phyloP scores from a whole-genome alignment of 1,140 invertebrate genomes.

The Drosophila bocki region DNA sequence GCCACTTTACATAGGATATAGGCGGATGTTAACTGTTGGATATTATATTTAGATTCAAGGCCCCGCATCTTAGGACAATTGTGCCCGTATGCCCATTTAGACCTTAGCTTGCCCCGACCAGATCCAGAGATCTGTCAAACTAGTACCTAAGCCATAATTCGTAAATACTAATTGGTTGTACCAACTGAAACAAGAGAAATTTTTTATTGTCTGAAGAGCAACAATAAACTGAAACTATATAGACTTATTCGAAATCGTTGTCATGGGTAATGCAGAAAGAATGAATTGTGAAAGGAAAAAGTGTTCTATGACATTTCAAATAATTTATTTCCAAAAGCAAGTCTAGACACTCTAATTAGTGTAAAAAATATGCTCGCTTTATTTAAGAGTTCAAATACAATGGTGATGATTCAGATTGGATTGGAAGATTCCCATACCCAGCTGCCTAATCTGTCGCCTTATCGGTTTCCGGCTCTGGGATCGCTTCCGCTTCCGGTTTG shows the following conservation, averaged over 20 bases:
- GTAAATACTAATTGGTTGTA: constrained; percentile 68
- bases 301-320: background rate
- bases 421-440: background rate
- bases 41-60: constrained; percentile 42
- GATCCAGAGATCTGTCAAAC: constrained; percentile 42
- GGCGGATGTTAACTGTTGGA: constrained; percentile 57
- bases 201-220: constrained; percentile 67
- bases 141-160: constrained; percentile 58
- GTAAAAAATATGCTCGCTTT: constrained; percentile 18
- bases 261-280: background rate
- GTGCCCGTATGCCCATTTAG: constrained; percentile 17
- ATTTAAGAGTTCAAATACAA: constrained; percentile 25
- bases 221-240: constrained; percentile 54
- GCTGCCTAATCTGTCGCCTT: background rate
- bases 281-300: background rate
- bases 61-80: constrained; percentile 25
- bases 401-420: background rate
- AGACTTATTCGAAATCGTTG: constrained; percentile 4
- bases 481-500: constrained; percentile 23
- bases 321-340: background rate
- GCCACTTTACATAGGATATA: constrained; percentile 53
- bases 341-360: background rate
- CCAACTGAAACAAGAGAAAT: constrained; percentile 58
- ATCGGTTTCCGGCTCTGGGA: constrained; percentile 12
- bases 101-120: constrained; percentile 23